phyloP scores from a whole-genome alignment of 35 echinoderm and acorn worm species.

The Heliocidaris tuberculata region DNA sequence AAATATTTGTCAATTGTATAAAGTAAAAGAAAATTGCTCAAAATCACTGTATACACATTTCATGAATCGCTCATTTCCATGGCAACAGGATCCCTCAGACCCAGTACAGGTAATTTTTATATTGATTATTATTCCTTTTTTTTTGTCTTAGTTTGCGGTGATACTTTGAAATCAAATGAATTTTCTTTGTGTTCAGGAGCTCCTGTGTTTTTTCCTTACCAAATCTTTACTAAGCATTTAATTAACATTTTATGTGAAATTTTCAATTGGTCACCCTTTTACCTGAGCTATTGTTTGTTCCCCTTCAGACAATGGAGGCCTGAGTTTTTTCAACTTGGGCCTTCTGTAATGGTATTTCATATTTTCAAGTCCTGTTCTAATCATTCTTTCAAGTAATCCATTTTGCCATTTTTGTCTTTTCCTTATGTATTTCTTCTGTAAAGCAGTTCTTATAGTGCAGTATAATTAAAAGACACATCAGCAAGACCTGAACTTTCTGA shows the following conservation, averaged over 20 bases:
- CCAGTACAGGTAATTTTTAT: slow-evolving; percentile 27
- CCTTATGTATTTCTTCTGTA: background rate
- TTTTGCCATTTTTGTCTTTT: background rate
- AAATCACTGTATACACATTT: background rate
- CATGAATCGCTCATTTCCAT: background rate
- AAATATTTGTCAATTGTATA: background rate
- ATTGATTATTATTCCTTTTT: background rate
- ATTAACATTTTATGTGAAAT: background rate
- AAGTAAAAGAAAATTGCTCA: background rate
- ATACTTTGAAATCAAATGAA: background rate
- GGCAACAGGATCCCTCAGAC: slow-evolving; percentile 40
- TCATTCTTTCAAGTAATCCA: background rate
- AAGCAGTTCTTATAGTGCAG: background rate
- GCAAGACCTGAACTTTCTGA: background rate
- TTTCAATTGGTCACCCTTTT: background rate
- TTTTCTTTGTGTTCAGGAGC: background rate
- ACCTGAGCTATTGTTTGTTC: background rate
- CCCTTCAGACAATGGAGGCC: background rate
- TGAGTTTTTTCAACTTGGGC: background rate
- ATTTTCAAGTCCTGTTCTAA: background rate
- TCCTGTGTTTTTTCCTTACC: background rate
- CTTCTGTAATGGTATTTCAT: background rate
- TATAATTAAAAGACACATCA: background rate
- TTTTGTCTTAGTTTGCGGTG: background rate
- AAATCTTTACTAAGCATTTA: background rate